Base-by-base conservation (phyloP, 2,797 vertebrate species). In the Silurus aristotelis region DNA sequence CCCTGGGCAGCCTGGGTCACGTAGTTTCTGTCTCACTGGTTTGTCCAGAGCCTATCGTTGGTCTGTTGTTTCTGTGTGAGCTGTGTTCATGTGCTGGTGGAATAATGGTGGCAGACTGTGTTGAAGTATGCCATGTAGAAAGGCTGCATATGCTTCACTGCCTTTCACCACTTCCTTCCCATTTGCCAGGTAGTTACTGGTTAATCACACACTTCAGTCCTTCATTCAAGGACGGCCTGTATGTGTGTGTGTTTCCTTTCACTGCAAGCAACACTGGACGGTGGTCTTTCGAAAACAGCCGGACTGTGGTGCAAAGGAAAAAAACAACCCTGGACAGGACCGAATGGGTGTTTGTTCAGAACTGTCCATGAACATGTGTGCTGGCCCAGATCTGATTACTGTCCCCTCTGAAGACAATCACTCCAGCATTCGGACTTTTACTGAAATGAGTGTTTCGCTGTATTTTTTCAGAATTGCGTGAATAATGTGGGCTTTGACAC, bases 181-280 rank as follows among this genome's bases (percentile, higher is more conserved):
- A 89, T 89, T 88, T 88, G 77, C 82, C 80, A 67, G 80, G 85
- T 88, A 76, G 81, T 89, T 89, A 89, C 91, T 88, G 67, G 63
- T 87, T 80, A 71, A 79, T 58, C 27, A 22, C 56, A 79, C 58
- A 87, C 75, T 81, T 67, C 76, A 91, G 91, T 88, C 87, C 87
- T 92, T 89, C 77, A 82, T 85, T 92, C 92, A 94, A 94, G 93
- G 93, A 73, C 92, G 93, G 88, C 89, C 60, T 70, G 66, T 85
- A 60, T 75, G 60, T 63, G 3, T 91, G 71, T 85, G 52, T 83
- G 70, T 60, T 27, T 5, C 76, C 58, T 79, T 63, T 63, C 2
- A n/a, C 31, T 43, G 20, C 12, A 6, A 38, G 5, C 14, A 61
- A 46, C 31, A 63, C 22, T 9, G 27, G 75, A 0, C 2, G 22